Evolutionary conservation across 2,888 invertebrate species (phyloP).

Genomic region (Kuschelorhynchus macadamiae): DNA sequence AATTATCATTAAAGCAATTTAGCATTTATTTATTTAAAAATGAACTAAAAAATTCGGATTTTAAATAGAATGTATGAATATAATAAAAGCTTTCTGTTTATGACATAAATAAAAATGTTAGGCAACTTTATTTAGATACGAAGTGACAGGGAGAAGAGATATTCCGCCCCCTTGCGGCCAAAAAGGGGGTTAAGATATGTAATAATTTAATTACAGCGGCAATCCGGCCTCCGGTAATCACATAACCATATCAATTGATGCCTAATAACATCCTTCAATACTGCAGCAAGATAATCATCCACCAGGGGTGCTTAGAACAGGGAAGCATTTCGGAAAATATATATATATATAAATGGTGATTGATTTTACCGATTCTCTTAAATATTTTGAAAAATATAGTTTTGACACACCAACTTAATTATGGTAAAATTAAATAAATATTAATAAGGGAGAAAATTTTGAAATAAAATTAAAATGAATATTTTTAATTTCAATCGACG

Average conservation of each 20-base stretch:
- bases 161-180: conserved; percentile 43
- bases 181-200: conserved; percentile 52
- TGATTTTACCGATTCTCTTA: too few relatives aligned
- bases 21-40: too few relatives aligned
- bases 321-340: not conserved
- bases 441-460: not conserved
- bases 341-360: not conserved
- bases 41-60: too few relatives aligned
- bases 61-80: too few relatives aligned
- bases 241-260: conserved; percentile 69
- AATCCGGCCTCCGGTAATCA: conserved; percentile 64
- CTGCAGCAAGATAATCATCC: conserved; percentile 63
- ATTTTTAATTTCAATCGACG: too few relatives aligned
- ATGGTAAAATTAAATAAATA: too few relatives aligned
- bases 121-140: not conserved
- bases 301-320: conserved; percentile 54
- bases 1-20: too few relatives aligned
- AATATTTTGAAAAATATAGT: too few relatives aligned
- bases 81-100: too few relatives aligned
- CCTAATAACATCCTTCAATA: conserved; percentile 66
- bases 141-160: conserved; percentile 10
- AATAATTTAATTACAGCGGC: conserved; percentile 62
- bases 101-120: conserved; percentile 1
- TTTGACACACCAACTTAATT: too few relatives aligned
- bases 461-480: not conserved